These are phyloP conservation scores for Carassius gibelio DNA, from an alignment of 2,113 vertebrate species.

Conservation along the genomic window DNA sequence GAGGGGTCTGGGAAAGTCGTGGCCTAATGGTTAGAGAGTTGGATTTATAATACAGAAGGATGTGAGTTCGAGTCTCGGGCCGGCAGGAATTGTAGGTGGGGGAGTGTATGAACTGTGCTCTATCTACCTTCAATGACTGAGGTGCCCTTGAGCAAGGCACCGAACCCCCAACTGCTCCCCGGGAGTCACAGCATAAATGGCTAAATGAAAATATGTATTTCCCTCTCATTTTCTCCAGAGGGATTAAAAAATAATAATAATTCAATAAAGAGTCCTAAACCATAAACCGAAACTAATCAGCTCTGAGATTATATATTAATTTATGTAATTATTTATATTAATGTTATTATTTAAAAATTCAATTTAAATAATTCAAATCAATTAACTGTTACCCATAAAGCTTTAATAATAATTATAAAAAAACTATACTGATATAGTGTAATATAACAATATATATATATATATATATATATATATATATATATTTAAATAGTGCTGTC, in stretches of 20 bases:
- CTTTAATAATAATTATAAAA: not conserved
- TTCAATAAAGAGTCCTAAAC: not conserved
- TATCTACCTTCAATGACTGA: too few relatives aligned
- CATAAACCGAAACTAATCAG: not conserved
- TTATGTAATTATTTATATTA: not conserved
- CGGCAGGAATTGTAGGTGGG: too few relatives aligned
- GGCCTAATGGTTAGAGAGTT: too few relatives aligned
- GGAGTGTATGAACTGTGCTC: too few relatives aligned
- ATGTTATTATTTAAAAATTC: not conserved
- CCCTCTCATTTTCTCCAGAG: not conserved
- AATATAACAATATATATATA: not conserved
- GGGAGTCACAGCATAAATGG: too few relatives aligned
- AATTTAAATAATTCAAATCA: not conserved
- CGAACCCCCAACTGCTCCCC: too few relatives aligned
- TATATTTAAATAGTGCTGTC: too few relatives aligned
- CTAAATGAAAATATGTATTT: not conserved
- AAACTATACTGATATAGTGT: not conserved
- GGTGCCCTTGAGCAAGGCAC: too few relatives aligned
- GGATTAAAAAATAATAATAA: not conserved
- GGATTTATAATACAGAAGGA: too few relatives aligned
- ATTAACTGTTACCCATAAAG: not conserved
- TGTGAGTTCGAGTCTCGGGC: too few relatives aligned
- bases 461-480: too few relatives aligned
- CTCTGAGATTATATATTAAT: not conserved
- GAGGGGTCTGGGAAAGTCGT: too few relatives aligned